Base-by-base conservation (phyloP, 2,113 vertebrate species). In the Leptobrachium leishanense region DNA sequence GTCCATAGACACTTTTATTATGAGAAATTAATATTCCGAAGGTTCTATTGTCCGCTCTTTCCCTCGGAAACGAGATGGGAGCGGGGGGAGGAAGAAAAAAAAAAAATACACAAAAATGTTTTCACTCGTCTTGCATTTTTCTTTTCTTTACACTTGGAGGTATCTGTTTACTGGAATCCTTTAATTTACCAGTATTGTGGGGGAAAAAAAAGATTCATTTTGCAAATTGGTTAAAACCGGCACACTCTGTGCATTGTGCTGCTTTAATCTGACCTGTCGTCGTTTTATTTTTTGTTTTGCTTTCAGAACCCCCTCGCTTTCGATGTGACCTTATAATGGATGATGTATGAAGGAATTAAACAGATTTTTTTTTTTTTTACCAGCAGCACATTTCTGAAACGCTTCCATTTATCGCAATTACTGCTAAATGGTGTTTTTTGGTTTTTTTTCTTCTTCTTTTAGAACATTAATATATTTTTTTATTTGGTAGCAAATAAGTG, bases 1-100 rank as follows among this genome's bases (percentile, higher is more conserved):
- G 93, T 94, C 95, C 92, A 91, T 95, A 94, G 91, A 93, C 92
- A 93, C 92, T 94, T 94, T 94, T 93, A 92, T 89, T 89, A 92
- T 86, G 91, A 84, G 87, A 80, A 92, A 85, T 89, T 87, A 88
- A 91, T 92, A 92, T 85, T 89, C 88, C 83, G 84, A 66, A 68
- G 89, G 88, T 88, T 85, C 82, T 83, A 86, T 31, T 78, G 89
- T 90, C 90, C 85, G 89, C 92, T 91, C 20, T 85, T 43, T 43
- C 46, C 68, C n/a, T 91, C 92, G 86, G 46, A 5, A 50, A 50
- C 4, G 8, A 50, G 8, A 50, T 50, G 46, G 81, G 86, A 82
- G 13, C 8, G 46, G 81, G 86, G 82, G 13, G 13, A 59, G 13
- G 1, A 59, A 59, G 55, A 10, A 59, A 57, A 57, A 59, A 59